Evolutionary conservation across 1,140 invertebrate species (phyloP).

Genomic region (Ceratosolen fusciceps): DNA sequence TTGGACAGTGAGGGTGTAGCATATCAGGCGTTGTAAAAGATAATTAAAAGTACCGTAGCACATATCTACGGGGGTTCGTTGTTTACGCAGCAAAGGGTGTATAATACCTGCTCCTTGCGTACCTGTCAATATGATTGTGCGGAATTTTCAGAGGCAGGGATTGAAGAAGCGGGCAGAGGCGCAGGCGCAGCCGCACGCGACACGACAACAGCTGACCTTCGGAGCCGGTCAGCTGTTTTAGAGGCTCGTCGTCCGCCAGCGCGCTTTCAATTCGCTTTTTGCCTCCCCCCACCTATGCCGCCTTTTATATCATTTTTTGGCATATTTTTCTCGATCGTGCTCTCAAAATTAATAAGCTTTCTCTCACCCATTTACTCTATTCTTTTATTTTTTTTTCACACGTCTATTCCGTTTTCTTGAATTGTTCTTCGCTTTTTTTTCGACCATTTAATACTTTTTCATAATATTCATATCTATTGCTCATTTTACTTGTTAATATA

Average conservation of each 20-base stretch:
- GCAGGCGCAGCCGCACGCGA: slow-evolving; percentile 16
- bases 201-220: slow-evolving; percentile 49
- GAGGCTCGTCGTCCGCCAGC: slow-evolving; percentile 7
- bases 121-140: not conserved
- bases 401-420: too few species aligned
- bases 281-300: not conserved
- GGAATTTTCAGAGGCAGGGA: not conserved
- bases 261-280: not conserved
- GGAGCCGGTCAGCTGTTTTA: slow-evolving; percentile 49
- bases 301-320: slow-evolving; percentile 20
- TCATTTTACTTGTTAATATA: too few species aligned
- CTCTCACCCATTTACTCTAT: not conserved
- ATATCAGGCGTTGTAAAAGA: too few species aligned
- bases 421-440: too few species aligned
- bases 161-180: too few species aligned
- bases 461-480: too few species aligned
- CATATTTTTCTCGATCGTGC: not conserved
- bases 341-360: not conserved
- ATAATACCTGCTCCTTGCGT: too few species aligned
- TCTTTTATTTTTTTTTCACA: not conserved
- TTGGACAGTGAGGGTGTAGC: too few species aligned
- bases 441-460: too few species aligned
- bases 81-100: not conserved
- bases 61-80: too few species aligned
- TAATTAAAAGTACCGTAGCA: too few species aligned